Evolutionary conservation across 1,140 invertebrate genomes (phyloP), one percentile per base, ranked within the genome.

Genomic region (Drosophila sproati): DNA sequence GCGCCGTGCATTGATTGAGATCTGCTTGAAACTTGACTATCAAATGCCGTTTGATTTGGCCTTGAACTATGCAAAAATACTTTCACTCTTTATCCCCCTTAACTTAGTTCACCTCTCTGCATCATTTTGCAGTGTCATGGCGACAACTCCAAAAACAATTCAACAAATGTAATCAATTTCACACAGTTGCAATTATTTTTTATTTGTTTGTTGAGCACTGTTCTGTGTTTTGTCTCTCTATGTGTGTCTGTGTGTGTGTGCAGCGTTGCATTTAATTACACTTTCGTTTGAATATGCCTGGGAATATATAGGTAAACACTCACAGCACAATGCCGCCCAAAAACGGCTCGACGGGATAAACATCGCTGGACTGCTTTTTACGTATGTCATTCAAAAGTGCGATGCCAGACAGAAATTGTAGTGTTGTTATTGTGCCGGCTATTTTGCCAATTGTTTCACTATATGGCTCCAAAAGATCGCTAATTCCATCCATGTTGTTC

Each of bases 241-340:
- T 20, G 34, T 56, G 34, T 45, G 20, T 56, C 0, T 12, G 12
- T 12, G 10, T 59, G 41, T 59, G 63, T 72, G 55, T 28, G 50
- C 62, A 80, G 57, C 69, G 52, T 8, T 75, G 80, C 76, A 50
- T 78, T 28, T 48, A 60, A 31, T 43, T 20, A 6, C 47, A 43
- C 28, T 34, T 57, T 62, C 20, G 37, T 43, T 63, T 50, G 28
- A 5, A 12, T 47, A 28, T 39, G 29, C 20, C 1, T 20, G 20
- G 20, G 20, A 20, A 20, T 6, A 37, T n/a, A 50, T 47, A 60
- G 52, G 51, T 29, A 50, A 52, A 47, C 1, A 89, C 86, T 89
- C 77, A 97, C 96, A 97, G 94, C 75, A 95, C 94, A 82, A 96
- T 81, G 92, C 96, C 96, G 47, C 96, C 96, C 45, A 96, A 77